Evolutionary conservation across 2,797 vertebrate species (phyloP).

Genomic region (Leptodactylus fallax): DNA sequence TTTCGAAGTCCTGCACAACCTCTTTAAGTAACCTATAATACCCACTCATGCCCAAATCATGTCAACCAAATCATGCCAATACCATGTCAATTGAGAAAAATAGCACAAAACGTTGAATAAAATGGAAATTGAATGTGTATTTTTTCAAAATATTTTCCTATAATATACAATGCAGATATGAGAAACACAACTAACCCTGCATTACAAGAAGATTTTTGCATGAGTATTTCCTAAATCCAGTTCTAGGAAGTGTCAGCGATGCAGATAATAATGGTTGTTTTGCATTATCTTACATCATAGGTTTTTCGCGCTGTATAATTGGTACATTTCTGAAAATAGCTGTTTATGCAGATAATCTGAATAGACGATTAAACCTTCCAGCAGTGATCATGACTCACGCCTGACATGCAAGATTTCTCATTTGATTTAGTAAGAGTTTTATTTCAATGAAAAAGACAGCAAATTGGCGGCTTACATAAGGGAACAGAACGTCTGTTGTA

Average conservation of each 20-base stretch:
- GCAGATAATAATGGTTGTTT: background rate
- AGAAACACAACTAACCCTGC: background rate
- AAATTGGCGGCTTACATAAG: background rate
- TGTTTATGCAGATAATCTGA: slow-evolving; percentile 24
- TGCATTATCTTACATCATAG: background rate
- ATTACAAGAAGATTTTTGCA: background rate
- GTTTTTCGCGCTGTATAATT: background rate
- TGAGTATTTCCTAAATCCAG: background rate
- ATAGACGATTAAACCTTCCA: background rate
- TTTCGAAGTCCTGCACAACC: too few species aligned
- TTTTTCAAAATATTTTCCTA: too few species aligned
- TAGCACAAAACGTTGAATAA: too few species aligned
- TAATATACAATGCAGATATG: too few species aligned
- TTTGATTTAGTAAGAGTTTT: slow-evolving; percentile 11
- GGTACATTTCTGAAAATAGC: slow-evolving; percentile 26
- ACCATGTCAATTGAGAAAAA: too few species aligned
- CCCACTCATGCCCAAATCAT: too few species aligned
- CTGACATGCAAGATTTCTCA: background rate
- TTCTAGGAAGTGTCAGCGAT: background rate
- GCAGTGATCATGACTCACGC: slow-evolving; percentile 24
- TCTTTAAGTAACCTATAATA: too few species aligned
- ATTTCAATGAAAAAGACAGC: background rate
- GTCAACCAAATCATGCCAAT: too few species aligned
- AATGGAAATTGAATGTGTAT: too few species aligned
- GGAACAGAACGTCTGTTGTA: background rate